A percentile compares a stretch with the other conserved stretches of the same genome.
Conservation (phyloP, 2,888 invertebrate genomes). For the Carabus problematicus region DNA sequence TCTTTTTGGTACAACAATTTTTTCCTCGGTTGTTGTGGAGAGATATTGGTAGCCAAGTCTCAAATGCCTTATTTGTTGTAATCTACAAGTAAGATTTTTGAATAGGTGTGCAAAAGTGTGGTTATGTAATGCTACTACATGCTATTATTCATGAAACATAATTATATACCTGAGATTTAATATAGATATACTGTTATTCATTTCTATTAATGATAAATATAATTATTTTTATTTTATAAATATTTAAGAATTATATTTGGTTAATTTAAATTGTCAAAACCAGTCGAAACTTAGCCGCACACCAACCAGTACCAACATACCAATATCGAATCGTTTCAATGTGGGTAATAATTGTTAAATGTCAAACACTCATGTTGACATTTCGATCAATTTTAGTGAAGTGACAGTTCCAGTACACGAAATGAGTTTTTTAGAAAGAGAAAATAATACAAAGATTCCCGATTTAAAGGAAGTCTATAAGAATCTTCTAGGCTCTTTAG, state of each 20-base stretch:
- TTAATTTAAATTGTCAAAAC: neutral
- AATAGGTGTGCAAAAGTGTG: constrained; percentile 1
- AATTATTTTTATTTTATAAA: neutral
- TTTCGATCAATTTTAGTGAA: neutral
- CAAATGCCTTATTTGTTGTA: constrained; percentile 30
- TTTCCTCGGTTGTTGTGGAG: constrained; percentile 51
- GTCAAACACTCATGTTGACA: neutral
- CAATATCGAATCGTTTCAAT: neutral
- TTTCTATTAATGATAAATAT: constrained; percentile 9
- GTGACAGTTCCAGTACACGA: neutral
- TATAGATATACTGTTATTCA: constrained; percentile 33
- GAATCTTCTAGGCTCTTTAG: constrained; percentile 68
- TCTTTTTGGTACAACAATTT: constrained; percentile 70
- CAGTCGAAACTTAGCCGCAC: neutral
- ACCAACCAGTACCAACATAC: neutral
- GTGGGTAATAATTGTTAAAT: neutral
- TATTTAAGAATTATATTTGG: neutral
- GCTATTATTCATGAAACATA: neutral
- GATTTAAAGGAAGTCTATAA: constrained; percentile 67
- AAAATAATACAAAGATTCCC: constrained; percentile 44
- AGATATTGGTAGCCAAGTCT: constrained; percentile 2
- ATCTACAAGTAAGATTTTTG: constrained; percentile 26
- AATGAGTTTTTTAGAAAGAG: constrained; percentile 13
- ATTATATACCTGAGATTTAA: constrained; percentile 34
- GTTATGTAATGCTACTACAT: constrained; percentile 2